These are phyloP conservation scores for Trimorus sp. DNA, from an alignment of 2,888 invertebrate genomes.

Conservation along the genomic window DNA sequence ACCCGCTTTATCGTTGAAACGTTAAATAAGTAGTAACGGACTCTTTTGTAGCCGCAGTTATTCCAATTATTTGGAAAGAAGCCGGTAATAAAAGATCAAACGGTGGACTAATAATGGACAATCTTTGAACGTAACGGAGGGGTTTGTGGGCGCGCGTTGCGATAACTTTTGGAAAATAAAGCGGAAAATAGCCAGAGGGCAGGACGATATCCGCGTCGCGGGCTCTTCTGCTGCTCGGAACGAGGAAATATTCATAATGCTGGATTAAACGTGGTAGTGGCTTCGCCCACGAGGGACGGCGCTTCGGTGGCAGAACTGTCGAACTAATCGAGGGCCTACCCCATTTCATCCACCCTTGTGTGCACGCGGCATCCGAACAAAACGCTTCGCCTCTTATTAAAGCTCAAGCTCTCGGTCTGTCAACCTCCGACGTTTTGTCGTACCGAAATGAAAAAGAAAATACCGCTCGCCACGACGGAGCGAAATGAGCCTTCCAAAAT, in stretches of 20 bases:
- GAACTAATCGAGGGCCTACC: constrained; percentile 78
- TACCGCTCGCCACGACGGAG: no score
- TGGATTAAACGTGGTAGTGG: constrained; percentile 77
- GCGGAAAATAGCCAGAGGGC: constrained; percentile 62
- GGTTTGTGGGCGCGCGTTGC: constrained; percentile 43
- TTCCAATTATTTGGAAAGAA: constrained; percentile 47
- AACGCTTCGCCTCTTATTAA: constrained; percentile 51
- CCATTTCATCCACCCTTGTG: constrained; percentile 77
- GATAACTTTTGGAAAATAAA: constrained; percentile 63
- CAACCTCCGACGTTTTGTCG: no score
- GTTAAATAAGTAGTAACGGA: not conserved
- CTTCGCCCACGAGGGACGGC: constrained; percentile 59
- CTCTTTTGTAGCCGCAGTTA: constrained; percentile 27
- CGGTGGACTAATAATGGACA: constrained; percentile 44
- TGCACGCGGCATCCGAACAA: constrained; percentile 36
- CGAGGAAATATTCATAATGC: constrained; percentile 80
- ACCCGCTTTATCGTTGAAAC: not conserved
- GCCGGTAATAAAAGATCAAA: constrained; percentile 56
- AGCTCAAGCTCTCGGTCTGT: constrained; percentile 36
- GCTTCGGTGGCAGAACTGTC: constrained; percentile 71
- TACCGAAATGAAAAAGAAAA: not conserved
- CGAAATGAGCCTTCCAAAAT: no score
- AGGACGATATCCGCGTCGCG: constrained; percentile 45
- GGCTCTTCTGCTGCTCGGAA: constrained; percentile 60
- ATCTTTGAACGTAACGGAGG: constrained; percentile 57